A percentile compares a stretch with the other conserved stretches of the same genome.
phyloP scores from a whole-genome alignment of 1,140 invertebrate genomes.

The Bombus impatiens region DNA sequence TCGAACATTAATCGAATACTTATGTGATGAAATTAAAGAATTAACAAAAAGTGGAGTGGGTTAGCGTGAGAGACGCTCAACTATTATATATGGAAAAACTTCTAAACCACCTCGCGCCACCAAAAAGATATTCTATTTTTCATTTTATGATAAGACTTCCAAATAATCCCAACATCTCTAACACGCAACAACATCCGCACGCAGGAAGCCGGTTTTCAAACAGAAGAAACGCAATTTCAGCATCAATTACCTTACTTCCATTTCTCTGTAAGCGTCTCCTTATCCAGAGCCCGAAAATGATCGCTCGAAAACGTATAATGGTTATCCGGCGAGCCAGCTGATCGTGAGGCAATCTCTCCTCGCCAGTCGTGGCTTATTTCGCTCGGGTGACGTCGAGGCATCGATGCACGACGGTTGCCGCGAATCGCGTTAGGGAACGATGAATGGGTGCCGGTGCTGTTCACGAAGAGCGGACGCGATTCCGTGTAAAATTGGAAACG shows the following conservation, averaged over 20 bases:
- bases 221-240: not conserved
- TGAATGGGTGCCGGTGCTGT: conserved; percentile 32
- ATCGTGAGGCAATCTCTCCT: conserved; percentile 24
- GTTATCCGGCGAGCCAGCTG: not conserved
- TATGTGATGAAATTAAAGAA: too few species aligned
- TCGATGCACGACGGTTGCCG: conserved; percentile 26
- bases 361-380: conserved; percentile 43
- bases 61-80: too few species aligned
- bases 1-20: too few species aligned
- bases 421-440: conserved; percentile 52
- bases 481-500: conserved; percentile 71
- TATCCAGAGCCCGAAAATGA: not conserved
- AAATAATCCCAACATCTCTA: too few species aligned
- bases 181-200: not conserved
- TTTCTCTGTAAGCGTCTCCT: not conserved
- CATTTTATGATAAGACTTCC: too few species aligned
- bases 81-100: too few species aligned
- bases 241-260: not conserved
- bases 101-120: too few species aligned
- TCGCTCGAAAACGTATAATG: not conserved
- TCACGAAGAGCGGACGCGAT: conserved; percentile 31
- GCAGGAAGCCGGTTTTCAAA: not conserved
- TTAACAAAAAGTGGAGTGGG: too few species aligned
- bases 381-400: conserved; percentile 7
- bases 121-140: too few species aligned